These are phyloP conservation scores for Sinotaia quadrata DNA, from an alignment of 2,888 invertebrate species.

Conservation along the genomic window DNA sequence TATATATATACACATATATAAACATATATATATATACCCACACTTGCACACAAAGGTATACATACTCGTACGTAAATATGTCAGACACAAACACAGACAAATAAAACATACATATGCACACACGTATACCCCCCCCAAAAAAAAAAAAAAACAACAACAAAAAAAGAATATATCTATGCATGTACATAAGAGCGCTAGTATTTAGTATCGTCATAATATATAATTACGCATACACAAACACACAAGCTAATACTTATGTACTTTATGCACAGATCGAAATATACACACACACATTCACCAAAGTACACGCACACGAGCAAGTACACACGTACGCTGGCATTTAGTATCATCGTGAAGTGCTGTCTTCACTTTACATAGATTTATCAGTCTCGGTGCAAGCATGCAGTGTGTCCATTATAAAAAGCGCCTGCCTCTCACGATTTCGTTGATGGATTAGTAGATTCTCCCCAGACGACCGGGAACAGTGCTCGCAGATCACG, in stretches of 20 bases:
- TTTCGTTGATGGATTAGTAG: no score
- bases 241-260: slow-evolving; percentile 1
- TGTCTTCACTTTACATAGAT: no score
- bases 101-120: neutral
- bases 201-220: neutral
- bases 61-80: neutral
- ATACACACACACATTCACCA: neutral
- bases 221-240: neutral
- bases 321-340: no score
- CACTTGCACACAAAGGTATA: neutral
- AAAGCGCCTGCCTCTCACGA: no score
- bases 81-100: neutral
- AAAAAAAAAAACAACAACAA: neutral
- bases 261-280: slow-evolving; percentile 1
- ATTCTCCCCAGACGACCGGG: no score
- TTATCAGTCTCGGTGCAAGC: no score
- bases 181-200: neutral
- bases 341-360: no score
- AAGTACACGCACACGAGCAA: neutral
- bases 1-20: no score
- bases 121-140: neutral
- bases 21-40: neutral
- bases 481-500: no score
- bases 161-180: no score
- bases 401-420: no score